phyloP scores from a whole-genome alignment of 2,113 vertebrate genomes.

The Ptilorrhoa leucosticta region DNA sequence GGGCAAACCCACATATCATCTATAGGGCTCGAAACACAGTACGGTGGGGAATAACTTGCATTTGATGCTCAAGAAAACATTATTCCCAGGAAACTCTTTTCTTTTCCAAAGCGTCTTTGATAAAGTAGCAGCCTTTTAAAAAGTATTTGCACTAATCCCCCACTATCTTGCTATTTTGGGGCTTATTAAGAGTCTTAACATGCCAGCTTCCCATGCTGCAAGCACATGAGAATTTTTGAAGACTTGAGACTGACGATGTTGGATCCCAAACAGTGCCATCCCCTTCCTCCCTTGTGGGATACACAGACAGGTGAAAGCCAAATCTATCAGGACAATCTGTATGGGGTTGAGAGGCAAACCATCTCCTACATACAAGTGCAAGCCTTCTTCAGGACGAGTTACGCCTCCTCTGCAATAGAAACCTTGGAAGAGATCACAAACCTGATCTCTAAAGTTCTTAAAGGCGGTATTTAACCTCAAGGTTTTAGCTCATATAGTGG shows the following conservation, averaged over 20 bases:
- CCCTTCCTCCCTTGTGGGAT: background rate
- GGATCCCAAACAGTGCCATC: background rate
- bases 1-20: background rate
- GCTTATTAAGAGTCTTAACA: background rate
- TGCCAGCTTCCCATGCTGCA: background rate
- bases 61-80: background rate
- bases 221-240: background rate
- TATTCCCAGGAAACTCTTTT: background rate
- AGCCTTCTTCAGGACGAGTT: background rate
- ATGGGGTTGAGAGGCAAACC: background rate
- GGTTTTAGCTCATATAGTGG: background rate
- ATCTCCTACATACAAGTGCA: background rate
- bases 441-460: background rate
- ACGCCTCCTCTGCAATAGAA: background rate
- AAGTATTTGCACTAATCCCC: background rate
- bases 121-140: background rate
- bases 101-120: background rate
- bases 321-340: background rate
- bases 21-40: background rate
- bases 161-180: background rate
- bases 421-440: background rate
- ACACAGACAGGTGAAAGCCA: background rate
- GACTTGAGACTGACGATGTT: background rate
- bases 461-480: background rate
- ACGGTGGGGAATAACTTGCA: background rate